Base-by-base conservation (phyloP, 1,140 invertebrate genomes). In the Drosophila takahashii region DNA sequence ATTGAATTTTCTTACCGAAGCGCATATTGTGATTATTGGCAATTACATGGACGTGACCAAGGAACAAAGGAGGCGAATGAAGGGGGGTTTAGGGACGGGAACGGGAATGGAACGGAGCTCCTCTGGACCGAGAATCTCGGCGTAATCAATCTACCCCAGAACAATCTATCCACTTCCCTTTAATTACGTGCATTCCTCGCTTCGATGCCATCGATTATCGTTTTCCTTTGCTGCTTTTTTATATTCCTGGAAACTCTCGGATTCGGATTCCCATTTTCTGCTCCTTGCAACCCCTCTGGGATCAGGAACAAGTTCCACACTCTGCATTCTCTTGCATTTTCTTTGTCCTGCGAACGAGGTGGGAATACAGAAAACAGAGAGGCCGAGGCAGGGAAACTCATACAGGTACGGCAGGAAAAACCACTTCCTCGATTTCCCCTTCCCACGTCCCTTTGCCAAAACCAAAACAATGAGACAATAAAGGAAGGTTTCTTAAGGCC, bases 21-120 rank as follows among this genome's bases (percentile, higher is more conserved):
- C 77, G 54, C 72, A 70, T 57, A 57, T 73, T 53, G 48, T 81
- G 74, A 86, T 85, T 87, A 85, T 85, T 75, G 78, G 60, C 81
- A 85, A 85, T 85, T 85, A 87, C 83, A 57, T 50, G 76, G 52
- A 77, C 83, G 78, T 87, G 78, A 85, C 81, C 81, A 48, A 72
- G 78, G 62, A 74, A 80, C 51, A 53, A 70, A 80, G 60, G 58
- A 26, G 34, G n/a, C 37, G 16, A 44, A 27, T 4, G 15, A 34
- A 8, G 0, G 18, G 18, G 8, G 29, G 13, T 11, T 34, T 5
- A 13, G 16, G n/a, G n/a, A n/a, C n/a, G n/a, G n/a, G n/a, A n/a
- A n/a, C n/a, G n/a, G n/a, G 15, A 36, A 54, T 4, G 34, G 16
- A 4, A 58, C 4, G 16, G 26, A 15, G 59, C 32, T 11, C 4